phyloP scores from a whole-genome alignment of 2,888 invertebrate genomes.

The Leucozona laternaria region DNA sequence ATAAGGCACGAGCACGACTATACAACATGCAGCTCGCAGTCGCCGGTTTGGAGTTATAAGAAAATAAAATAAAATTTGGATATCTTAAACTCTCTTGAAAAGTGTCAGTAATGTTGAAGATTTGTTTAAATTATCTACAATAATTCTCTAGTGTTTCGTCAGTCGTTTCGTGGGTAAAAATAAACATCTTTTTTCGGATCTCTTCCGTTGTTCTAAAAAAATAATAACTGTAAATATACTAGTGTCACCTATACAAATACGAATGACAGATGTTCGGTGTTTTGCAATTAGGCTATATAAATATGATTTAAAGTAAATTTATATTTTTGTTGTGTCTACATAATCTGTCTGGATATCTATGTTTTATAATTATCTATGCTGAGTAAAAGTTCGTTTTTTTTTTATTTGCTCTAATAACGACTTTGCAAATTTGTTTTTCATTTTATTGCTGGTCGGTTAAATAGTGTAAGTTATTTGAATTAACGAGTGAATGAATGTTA shows the following conservation, averaged over 20 bases:
- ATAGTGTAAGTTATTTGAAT: constrained; percentile 35
- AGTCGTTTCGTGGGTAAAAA: constrained; percentile 47
- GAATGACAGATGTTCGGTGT: constrained; percentile 61
- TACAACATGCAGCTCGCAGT: not conserved
- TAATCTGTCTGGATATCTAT: too few species aligned
- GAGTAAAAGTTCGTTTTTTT: not conserved
- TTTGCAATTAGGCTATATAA: too few species aligned
- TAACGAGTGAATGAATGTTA: constrained; percentile 34
- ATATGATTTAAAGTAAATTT: too few species aligned
- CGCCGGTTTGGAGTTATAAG: constrained; percentile 1
- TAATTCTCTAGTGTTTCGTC: constrained; percentile 16
- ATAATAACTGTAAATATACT: not conserved
- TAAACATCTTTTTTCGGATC: constrained; percentile 57
- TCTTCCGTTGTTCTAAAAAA: not conserved
- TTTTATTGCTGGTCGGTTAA: not conserved
- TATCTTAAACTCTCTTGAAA: constrained; percentile 14
- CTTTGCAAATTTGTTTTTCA: not conserved
- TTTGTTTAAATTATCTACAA: constrained; percentile 21
- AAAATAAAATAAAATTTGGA: not conserved
- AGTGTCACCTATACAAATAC: constrained; percentile 4
- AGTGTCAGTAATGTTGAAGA: not conserved
- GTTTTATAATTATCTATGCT: too few species aligned
- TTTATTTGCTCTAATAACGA: not conserved
- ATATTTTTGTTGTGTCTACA: not conserved
- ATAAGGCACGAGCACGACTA: not conserved